Conservation (phyloP, 2,113 vertebrate genomes). For the Tachuris rubrigastra region DNA sequence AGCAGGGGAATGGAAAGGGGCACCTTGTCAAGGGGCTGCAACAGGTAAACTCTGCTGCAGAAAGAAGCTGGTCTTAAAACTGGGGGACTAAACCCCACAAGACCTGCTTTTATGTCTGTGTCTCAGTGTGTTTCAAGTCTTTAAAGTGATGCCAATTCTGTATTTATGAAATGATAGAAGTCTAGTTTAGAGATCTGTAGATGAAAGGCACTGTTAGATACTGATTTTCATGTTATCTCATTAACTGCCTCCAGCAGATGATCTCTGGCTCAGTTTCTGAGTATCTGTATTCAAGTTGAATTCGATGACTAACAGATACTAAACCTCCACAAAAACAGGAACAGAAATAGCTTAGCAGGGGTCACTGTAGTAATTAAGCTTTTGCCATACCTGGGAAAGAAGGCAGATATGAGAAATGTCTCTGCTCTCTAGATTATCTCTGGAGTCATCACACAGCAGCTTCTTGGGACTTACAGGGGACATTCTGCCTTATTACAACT, state of each 20-base stretch:
- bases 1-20: background rate
- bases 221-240: background rate
- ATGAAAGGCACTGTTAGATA: background rate
- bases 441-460: background rate
- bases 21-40: background rate
- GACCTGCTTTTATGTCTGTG: background rate
- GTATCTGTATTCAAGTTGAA: background rate
- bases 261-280: background rate
- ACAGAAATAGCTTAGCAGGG: background rate
- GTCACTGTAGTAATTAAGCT: background rate
- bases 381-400: background rate
- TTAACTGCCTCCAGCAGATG: background rate
- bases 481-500: background rate
- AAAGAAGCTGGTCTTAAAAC: background rate
- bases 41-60: background rate
- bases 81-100: background rate
- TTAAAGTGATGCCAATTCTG: background rate
- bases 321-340: background rate
- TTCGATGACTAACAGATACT: background rate
- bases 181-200: background rate
- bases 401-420: background rate
- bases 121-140: background rate
- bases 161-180: background rate
- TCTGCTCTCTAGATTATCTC: background rate
- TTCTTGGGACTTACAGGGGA: background rate